These are phyloP conservation scores for Hestina assimilis DNA, from an alignment of 1,140 invertebrate genomes.

Conservation along the genomic window DNA sequence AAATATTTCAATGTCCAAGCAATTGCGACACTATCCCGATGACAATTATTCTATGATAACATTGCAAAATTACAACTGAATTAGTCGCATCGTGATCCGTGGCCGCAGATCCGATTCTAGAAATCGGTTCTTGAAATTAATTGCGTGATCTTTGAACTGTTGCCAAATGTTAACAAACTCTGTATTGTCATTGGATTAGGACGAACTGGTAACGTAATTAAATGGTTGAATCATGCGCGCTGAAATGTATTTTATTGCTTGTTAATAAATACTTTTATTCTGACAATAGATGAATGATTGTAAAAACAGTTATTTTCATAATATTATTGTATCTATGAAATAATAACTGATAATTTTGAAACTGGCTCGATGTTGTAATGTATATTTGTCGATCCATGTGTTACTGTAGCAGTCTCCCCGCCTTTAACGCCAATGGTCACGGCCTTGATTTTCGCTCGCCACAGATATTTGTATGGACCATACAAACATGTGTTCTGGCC, in stretches of 20 bases:
- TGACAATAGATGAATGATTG: too few species aligned
- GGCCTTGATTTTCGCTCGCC: too few species aligned
- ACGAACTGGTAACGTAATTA: conserved; percentile 17
- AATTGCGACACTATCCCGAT: conserved; percentile 47
- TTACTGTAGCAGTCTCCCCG: too few species aligned
- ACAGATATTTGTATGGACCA: too few species aligned
- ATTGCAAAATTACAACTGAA: conserved; percentile 56
- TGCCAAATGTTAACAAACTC: conserved; percentile 59
- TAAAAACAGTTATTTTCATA: too few species aligned
- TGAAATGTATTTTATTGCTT: neutral
- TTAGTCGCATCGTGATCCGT: conserved; percentile 67
- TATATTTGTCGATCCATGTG: too few species aligned
- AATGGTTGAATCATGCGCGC: neutral
- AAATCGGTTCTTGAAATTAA: conserved; percentile 67
- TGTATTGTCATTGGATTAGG: conserved; percentile 39
- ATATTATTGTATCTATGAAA: too few species aligned
- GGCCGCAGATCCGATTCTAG: conserved; percentile 50
- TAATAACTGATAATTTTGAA: too few species aligned
- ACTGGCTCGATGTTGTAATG: too few species aligned
- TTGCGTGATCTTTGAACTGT: conserved; percentile 69
- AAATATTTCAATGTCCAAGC: conserved; percentile 45
- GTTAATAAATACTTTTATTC: too few species aligned
- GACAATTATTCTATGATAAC: conserved; percentile 65
- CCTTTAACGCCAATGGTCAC: too few species aligned
- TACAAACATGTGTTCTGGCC: too few species aligned